These are phyloP conservation scores for Eilema depressum DNA, from an alignment of 2,888 invertebrate species.

Conservation along the genomic window DNA sequence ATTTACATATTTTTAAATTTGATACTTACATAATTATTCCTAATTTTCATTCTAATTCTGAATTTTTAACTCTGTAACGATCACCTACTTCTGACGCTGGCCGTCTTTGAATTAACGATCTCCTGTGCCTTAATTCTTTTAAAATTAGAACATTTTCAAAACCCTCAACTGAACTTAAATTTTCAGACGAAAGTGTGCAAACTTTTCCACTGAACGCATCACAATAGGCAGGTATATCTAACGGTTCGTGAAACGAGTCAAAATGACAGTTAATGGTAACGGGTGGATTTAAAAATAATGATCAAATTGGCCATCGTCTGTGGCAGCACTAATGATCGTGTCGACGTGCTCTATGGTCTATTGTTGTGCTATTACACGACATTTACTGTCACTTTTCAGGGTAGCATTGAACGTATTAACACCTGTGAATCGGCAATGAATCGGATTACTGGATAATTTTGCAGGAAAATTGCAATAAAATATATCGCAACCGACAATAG, in stretches of 20 bases:
- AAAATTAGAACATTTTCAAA: too few relatives aligned
- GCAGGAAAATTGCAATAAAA: neutral
- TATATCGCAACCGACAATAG: too few relatives aligned
- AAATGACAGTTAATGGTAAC: slow-evolving; percentile 77
- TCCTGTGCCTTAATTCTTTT: neutral
- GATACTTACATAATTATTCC: too few relatives aligned
- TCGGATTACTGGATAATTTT: neutral
- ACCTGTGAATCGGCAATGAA: neutral
- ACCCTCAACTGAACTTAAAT: neutral
- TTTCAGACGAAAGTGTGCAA: slow-evolving; percentile 39
- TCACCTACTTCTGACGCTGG: too few relatives aligned
- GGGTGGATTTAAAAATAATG: slow-evolving; percentile 67
- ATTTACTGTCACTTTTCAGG: slow-evolving; percentile 34
- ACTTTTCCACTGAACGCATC: slow-evolving; percentile 49
- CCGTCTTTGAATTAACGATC: too few relatives aligned
- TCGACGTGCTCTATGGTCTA: slow-evolving; percentile 65
- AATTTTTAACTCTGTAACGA: too few relatives aligned
- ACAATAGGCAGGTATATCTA: slow-evolving; percentile 58
- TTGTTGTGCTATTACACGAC: slow-evolving; percentile 61
- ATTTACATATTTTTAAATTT: too few relatives aligned
- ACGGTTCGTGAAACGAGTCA: slow-evolving; percentile 77
- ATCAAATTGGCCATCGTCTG: slow-evolving; percentile 67
- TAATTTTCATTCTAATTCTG: too few relatives aligned
- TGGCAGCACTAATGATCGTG: slow-evolving; percentile 62
- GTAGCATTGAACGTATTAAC: slow-evolving; percentile 11